Conservation (phyloP, 1,140 invertebrate species). For the Lepidurus apus region DNA sequence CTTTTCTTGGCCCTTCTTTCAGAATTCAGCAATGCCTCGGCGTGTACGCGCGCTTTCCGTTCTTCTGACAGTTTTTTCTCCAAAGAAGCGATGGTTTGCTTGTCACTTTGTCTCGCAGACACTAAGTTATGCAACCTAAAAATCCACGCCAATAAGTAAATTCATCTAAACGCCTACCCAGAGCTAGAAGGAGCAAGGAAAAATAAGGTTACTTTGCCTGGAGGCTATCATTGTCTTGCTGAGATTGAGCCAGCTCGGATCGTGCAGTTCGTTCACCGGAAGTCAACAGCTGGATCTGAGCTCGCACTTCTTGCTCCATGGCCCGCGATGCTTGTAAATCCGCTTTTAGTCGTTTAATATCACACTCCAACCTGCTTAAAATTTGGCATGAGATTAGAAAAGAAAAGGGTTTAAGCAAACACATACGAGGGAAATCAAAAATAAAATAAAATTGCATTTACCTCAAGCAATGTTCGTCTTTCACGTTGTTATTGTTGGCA, state of each 20-base stretch:
- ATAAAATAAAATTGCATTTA: slow-evolving; percentile 39
- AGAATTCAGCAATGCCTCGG: slow-evolving; percentile 69
- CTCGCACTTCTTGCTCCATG: slow-evolving; percentile 68
- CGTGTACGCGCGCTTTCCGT: slow-evolving; percentile 61
- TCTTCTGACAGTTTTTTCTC: slow-evolving; percentile 82
- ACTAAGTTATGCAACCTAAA: slow-evolving; percentile 63
- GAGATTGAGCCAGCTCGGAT: slow-evolving; percentile 66
- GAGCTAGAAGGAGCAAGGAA: neutral
- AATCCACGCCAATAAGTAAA: slow-evolving; percentile 33
- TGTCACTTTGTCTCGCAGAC: slow-evolving; percentile 67
- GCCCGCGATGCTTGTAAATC: slow-evolving; percentile 71
- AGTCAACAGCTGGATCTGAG: slow-evolving; percentile 63
- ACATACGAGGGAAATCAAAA: neutral
- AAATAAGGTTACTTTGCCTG: slow-evolving; percentile 61
- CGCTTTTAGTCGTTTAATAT: slow-evolving; percentile 71
- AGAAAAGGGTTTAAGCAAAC: neutral
- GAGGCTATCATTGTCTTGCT: slow-evolving; percentile 74
- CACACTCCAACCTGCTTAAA: slow-evolving; percentile 53
- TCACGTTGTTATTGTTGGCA: slow-evolving; percentile 44
- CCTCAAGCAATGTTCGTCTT: slow-evolving; percentile 57
- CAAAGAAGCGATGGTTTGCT: slow-evolving; percentile 63
- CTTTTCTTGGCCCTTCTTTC: slow-evolving; percentile 66
- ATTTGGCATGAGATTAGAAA: neutral
- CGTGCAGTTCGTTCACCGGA: slow-evolving; percentile 65
- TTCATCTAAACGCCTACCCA: too few relatives aligned